These are phyloP conservation scores for Suricata suricatta DNA, from an alignment of 2,113 vertebrate species.

Conservation along the genomic window DNA sequence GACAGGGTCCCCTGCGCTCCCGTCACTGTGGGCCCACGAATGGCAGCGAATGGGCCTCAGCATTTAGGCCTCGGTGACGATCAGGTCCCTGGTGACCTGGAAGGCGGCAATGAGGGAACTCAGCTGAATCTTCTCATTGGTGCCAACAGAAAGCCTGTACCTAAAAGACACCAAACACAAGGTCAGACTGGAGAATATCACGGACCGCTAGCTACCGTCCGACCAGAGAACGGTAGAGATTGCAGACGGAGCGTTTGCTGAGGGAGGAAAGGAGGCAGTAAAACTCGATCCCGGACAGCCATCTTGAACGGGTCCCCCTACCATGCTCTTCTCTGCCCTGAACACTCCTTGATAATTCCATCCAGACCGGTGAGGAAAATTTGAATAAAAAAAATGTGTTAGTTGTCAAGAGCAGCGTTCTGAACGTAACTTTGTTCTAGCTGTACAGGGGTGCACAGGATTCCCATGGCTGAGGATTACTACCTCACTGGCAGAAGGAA, in stretches of 20 bases:
- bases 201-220: background rate
- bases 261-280: fast-evolving
- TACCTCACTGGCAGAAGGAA: background rate
- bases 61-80: conserved; percentile 89
- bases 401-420: background rate
- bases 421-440: background rate
- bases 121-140: conserved; percentile 97
- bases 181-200: background rate
- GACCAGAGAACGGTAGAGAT: background rate
- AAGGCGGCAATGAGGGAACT: conserved; percentile 97
- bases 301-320: background rate
- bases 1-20: background rate
- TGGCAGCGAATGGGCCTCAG: fast-evolving
- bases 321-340: background rate
- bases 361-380: background rate
- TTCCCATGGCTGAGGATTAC: background rate
- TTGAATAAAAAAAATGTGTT: background rate
- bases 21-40: background rate
- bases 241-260: background rate
- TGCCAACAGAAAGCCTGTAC: conserved; percentile 94
- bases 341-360: background rate
- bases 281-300: background rate
- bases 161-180: conserved; percentile 77
- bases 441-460: background rate
- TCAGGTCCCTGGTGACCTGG: conserved; percentile 94